phyloP scores from a whole-genome alignment of 2,113 vertebrate genomes.

The Perognathus longimembris region DNA sequence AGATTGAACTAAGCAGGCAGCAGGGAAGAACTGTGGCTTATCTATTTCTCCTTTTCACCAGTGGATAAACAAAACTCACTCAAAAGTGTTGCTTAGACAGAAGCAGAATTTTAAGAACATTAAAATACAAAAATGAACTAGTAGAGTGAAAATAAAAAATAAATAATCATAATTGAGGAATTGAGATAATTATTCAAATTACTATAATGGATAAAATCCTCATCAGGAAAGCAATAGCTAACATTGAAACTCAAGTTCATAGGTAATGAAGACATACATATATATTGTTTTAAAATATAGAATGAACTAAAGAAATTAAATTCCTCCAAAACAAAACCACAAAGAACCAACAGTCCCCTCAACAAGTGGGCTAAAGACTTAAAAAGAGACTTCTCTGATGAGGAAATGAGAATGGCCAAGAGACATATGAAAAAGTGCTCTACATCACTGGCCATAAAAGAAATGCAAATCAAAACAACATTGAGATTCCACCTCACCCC shows the following conservation, averaged over 20 bases:
- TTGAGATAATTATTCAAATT: too few relatives aligned
- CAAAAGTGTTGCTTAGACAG: neutral
- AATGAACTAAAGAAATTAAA: too few relatives aligned
- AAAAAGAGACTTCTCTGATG: too few relatives aligned
- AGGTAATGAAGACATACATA: neutral
- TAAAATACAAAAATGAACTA: neutral
- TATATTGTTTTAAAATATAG: neutral
- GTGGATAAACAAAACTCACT: neutral
- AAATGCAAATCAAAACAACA: too few relatives aligned
- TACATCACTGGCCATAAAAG: too few relatives aligned
- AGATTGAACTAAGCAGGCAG: accelerated
- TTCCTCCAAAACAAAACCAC: too few relatives aligned
- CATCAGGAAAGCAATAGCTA: neutral
- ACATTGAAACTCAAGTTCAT: neutral
- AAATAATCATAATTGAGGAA: too few relatives aligned
- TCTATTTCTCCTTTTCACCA: neutral
- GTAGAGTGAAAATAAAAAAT: slow-evolving; percentile 43
- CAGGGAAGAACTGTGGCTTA: neutral
- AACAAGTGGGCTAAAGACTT: too few relatives aligned
- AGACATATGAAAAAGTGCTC: too few relatives aligned
- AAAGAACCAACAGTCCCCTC: too few relatives aligned
- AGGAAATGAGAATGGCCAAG: too few relatives aligned
- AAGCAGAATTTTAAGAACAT: neutral
- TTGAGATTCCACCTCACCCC: too few relatives aligned
- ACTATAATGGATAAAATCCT: neutral